These are phyloP conservation scores for Sarotherodon lohbergeri DNA, from an alignment of 2,113 vertebrate species.

Conservation along the genomic window DNA sequence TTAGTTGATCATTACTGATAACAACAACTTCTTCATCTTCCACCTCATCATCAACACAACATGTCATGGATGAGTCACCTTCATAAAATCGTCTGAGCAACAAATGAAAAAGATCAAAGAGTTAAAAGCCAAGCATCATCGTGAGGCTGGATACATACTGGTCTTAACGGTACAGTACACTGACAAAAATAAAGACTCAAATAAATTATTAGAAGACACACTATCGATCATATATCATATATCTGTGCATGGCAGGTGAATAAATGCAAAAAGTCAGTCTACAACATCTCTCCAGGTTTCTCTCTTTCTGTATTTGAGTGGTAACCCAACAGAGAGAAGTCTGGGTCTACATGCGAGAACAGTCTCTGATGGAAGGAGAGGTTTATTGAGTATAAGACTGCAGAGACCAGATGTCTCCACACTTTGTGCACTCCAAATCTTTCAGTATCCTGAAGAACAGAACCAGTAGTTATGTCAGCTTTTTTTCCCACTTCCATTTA, in stretches of 20 bases:
- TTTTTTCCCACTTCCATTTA: neutral
- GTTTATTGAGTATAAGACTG: neutral
- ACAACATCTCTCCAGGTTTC: neutral
- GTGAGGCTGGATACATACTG: constrained; percentile 57
- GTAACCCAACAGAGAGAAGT: neutral
- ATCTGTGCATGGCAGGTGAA: constrained; percentile 59
- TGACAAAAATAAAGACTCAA: constrained; percentile 59
- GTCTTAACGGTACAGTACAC: constrained; percentile 59
- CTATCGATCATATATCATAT: constrained; percentile 50
- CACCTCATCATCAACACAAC: neutral
- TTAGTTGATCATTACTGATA: neutral
- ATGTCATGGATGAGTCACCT: neutral
- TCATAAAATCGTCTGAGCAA: constrained; percentile 47
- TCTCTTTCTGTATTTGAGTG: neutral
- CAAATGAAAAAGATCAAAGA: constrained; percentile 50
- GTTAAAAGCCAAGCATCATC: constrained; percentile 62
- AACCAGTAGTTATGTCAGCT: neutral
- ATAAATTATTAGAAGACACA: constrained; percentile 65
- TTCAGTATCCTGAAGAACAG: neutral
- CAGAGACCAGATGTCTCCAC: neutral
- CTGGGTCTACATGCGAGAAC: constrained; percentile 31
- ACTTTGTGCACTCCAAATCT: neutral
- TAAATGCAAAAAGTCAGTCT: constrained; percentile 51
- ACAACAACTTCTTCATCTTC: neutral
- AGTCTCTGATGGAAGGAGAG: constrained; percentile 11